A percentile compares a stretch with the other conserved stretches of the same genome.
These are phyloP conservation scores for Ectropis grisescens DNA, from an alignment of 1,140 invertebrate genomes.

Conservation along the genomic window DNA sequence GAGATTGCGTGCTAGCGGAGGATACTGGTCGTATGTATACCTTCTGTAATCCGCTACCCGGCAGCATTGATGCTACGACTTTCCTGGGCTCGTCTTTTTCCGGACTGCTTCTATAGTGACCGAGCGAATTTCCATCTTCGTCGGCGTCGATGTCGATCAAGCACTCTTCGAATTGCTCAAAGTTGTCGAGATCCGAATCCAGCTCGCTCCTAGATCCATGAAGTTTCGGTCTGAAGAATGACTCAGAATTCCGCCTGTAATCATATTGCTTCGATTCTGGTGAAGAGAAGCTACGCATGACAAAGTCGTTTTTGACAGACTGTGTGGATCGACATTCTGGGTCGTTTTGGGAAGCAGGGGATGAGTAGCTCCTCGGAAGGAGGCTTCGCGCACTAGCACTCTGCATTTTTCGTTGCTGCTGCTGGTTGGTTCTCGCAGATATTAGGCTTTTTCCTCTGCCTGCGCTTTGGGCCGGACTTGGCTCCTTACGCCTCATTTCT, in stretches of 20 bases:
- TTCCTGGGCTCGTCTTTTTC: conserved; percentile 43
- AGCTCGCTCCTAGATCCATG: conserved; percentile 44
- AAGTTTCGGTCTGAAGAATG: conserved; percentile 32
- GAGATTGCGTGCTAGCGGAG: conserved; percentile 23
- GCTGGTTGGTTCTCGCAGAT: conserved; percentile 46
- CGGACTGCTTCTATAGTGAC: conserved; percentile 27
- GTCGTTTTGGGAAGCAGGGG: conserved; percentile 36
- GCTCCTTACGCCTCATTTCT: conserved; percentile 47
- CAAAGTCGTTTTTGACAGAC: conserved; percentile 23
- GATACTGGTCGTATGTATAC: conserved; percentile 40
- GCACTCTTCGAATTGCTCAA: conserved; percentile 54
- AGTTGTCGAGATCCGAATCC: conserved; percentile 56
- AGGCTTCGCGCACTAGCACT: conserved; percentile 25
- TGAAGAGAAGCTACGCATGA: conserved; percentile 47
- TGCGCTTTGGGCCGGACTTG: conserved; percentile 16
- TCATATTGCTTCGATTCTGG: conserved; percentile 40
- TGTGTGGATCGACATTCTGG: conserved; percentile 10
- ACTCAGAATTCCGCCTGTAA: conserved; percentile 34
- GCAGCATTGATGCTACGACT: conserved; percentile 41
- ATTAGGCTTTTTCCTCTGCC: conserved; percentile 47
- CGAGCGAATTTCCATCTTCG: conserved; percentile 29
- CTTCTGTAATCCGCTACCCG: conserved; percentile 50
- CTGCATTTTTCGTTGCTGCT: conserved; percentile 41
- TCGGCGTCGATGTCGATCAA: conserved; percentile 57
- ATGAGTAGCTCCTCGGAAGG: conserved; percentile 49